Evolutionary conservation across 2,797 vertebrate genomes (phyloP).

Genomic region (Epinephelus awoara): DNA sequence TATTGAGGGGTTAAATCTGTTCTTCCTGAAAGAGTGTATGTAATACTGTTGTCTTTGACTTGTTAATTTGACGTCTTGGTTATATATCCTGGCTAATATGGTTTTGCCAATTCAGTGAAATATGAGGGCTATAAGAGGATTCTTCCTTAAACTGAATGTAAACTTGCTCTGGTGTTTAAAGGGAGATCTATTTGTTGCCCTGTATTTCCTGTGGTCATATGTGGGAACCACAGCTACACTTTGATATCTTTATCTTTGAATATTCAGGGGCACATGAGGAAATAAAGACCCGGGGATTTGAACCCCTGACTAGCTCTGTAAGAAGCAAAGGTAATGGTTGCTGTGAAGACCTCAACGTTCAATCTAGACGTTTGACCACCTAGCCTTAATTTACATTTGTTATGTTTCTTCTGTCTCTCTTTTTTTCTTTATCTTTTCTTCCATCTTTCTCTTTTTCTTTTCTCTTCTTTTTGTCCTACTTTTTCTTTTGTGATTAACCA

Average conservation of each 20-base stretch:
- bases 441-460: conserved; percentile 68
- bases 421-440: conserved; percentile 71
- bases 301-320: conserved; percentile 91
- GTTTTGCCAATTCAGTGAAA: conserved; percentile 70
- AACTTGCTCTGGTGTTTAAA: conserved; percentile 73
- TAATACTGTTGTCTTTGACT: conserved; percentile 67
- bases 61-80: conserved; percentile 60
- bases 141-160: conserved; percentile 75
- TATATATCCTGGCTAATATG: conserved; percentile 71
- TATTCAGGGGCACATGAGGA: conserved; percentile 91
- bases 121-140: conserved; percentile 74
- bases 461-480: conserved; percentile 43
- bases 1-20: conserved; percentile 62
- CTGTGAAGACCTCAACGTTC: conserved; percentile 86
- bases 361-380: conserved; percentile 85
- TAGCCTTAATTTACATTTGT: conserved; percentile 84
- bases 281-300: conserved; percentile 90
- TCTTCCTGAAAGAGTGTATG: conserved; percentile 59
- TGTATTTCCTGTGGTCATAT: conserved; percentile 86
- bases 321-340: conserved; percentile 90
- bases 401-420: conserved; percentile 75
- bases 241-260: conserved; percentile 91
- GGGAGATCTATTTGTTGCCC: conserved; percentile 82
- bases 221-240: conserved; percentile 86
- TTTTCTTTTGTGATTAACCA: conserved; percentile 80